Conservation (phyloP, 2,113 vertebrate species). For the Cyanoliseus patagonus region DNA sequence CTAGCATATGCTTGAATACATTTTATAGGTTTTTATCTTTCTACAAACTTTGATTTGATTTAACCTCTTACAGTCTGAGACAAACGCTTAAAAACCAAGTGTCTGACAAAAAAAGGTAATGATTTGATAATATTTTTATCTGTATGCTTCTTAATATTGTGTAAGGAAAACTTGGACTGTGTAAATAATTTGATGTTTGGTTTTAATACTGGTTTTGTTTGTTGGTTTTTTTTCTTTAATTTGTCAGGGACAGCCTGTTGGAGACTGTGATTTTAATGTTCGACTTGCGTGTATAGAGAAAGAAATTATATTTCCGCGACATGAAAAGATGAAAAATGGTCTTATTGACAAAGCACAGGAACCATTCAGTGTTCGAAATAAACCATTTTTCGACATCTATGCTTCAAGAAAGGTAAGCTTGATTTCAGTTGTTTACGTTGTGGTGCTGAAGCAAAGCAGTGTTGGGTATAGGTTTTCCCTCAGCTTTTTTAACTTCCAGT, state of each 20-base stretch:
- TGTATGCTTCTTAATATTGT: background rate
- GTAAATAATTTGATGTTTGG: background rate
- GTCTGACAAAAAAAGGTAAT: background rate
- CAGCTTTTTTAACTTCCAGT: background rate
- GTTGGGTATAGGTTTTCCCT: background rate
- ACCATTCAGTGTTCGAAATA: conserved; percentile 93
- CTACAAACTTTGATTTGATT: background rate
- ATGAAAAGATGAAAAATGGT: conserved; percentile 94
- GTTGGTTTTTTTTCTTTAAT: background rate
- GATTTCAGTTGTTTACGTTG: background rate
- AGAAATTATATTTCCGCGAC: conserved; percentile 94
- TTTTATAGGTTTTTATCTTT: background rate
- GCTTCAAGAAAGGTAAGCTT: conserved; percentile 89
- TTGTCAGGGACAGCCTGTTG: conserved; percentile 92
- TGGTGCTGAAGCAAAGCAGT: background rate
- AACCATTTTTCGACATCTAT: conserved; percentile 95
- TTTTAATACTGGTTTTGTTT: conserved; percentile 23
- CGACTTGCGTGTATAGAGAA: conserved; percentile 94
- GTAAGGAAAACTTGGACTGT: background rate
- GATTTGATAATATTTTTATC: background rate
- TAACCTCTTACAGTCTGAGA: background rate
- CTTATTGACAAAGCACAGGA: conserved; percentile 96
- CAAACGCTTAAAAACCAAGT: background rate
- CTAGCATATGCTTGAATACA: background rate
- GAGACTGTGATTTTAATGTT: conserved; percentile 94